Evolutionary conservation across 2,888 invertebrate species (phyloP).

Genomic region (Drosophila recens): DNA sequence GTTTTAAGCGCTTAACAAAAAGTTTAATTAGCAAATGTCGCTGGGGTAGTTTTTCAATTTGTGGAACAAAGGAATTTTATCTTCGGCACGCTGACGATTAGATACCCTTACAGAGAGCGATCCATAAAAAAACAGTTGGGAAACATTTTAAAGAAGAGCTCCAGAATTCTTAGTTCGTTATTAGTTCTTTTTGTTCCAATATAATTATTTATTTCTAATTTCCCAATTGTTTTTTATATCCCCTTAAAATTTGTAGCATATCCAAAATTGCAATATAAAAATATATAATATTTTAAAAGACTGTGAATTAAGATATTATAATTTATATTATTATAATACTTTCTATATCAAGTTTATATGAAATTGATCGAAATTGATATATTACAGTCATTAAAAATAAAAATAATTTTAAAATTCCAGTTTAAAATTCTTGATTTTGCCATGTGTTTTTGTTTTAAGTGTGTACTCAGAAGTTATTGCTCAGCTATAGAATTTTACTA

Average conservation of each 20-base stretch:
- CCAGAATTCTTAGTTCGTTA: too few relatives aligned
- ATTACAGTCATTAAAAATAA: too few relatives aligned
- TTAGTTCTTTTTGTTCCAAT: background rate
- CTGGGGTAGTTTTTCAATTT: conserved; percentile 38
- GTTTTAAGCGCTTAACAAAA: conserved; percentile 53
- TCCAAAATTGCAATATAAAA: too few relatives aligned
- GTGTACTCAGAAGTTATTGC: too few relatives aligned
- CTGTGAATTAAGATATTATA: background rate
- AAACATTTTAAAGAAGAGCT: background rate
- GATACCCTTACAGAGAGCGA: background rate
- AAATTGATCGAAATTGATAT: too few relatives aligned
- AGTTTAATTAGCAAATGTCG: conserved; percentile 70
- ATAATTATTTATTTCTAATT: too few relatives aligned
- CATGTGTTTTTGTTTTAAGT: too few relatives aligned
- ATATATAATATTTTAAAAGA: background rate
- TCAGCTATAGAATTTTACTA: too few relatives aligned
- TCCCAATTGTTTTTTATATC: too few relatives aligned
- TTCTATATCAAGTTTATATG: background rate
- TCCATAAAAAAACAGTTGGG: background rate
- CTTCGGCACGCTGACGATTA: background rate
- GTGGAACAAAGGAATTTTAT: background rate
- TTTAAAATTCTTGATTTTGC: too few relatives aligned
- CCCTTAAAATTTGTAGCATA: too few relatives aligned
- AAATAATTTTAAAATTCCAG: too few relatives aligned
- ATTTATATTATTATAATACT: background rate